phyloP scores from a whole-genome alignment of 2,113 vertebrate species.

The Garra rufa region DNA sequence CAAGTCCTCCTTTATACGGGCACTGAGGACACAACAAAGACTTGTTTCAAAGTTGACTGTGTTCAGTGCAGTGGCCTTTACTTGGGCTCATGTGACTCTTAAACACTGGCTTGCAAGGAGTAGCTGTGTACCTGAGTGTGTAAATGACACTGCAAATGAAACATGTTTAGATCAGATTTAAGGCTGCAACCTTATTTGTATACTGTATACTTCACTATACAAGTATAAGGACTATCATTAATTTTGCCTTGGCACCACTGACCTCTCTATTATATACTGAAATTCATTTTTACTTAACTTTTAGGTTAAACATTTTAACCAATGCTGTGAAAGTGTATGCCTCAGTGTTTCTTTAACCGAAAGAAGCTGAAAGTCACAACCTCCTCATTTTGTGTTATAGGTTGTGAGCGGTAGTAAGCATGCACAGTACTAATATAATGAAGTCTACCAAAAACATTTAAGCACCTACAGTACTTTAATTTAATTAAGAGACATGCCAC shows the following conservation, averaged over 20 bases:
- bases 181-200: neutral
- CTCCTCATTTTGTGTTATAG: neutral
- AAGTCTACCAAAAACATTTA: neutral
- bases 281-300: neutral
- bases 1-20: neutral
- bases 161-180: slow-evolving; percentile 1
- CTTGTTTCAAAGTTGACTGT: slow-evolving; percentile 25
- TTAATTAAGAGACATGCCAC: neutral
- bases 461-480: neutral
- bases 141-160: slow-evolving; percentile 4
- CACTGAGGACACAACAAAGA: slow-evolving; percentile 31
- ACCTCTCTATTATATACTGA: neutral
- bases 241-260: neutral
- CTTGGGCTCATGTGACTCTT: slow-evolving; percentile 12
- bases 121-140: neutral
- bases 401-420: too few species aligned
- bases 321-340: neutral
- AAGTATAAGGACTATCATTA: neutral
- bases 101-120: neutral
- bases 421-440: neutral
- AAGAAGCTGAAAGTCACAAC: neutral
- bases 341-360: neutral
- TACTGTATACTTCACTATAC: neutral
- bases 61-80: neutral
- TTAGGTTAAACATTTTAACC: neutral